Evolutionary conservation across 2,888 invertebrate genomes (phyloP).

Genomic region (Dasypolia templi): DNA sequence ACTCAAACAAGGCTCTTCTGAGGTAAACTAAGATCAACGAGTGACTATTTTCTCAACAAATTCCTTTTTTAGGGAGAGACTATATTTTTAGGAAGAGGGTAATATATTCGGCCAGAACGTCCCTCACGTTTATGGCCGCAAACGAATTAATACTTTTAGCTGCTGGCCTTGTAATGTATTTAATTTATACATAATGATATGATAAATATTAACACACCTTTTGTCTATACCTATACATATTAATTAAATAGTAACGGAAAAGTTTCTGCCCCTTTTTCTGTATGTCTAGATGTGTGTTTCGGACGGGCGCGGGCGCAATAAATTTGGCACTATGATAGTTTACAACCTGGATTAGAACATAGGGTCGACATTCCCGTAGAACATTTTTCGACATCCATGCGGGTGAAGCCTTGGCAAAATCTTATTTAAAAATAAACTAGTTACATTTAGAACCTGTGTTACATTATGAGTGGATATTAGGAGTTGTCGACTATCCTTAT

Average conservation of each 20-base stretch:
- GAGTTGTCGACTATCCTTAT: too few relatives aligned
- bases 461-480: neutral
- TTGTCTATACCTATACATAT: neutral
- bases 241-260: too few relatives aligned
- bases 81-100: neutral
- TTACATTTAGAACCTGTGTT: neutral
- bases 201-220: neutral
- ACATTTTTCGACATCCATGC: too few relatives aligned
- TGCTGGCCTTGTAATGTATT: neutral
- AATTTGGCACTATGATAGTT: too few relatives aligned
- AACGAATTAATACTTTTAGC: conserved; percentile 1
- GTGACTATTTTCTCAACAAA: neutral
- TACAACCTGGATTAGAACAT: too few relatives aligned
- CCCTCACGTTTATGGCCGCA: neutral
- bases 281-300: too few relatives aligned
- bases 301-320: too few relatives aligned
- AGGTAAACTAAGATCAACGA: neutral
- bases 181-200: too few relatives aligned
- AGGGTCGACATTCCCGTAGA: too few relatives aligned
- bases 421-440: neutral
- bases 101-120: neutral
- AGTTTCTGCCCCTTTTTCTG: too few relatives aligned
- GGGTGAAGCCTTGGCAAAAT: too few relatives aligned
- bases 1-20: neutral
- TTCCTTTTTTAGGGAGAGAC: neutral